A percentile compares a stretch with the other conserved stretches of the same genome.
phyloP scores from a whole-genome alignment of 2,888 invertebrate genomes.

The Hemaris fuciformis region DNA sequence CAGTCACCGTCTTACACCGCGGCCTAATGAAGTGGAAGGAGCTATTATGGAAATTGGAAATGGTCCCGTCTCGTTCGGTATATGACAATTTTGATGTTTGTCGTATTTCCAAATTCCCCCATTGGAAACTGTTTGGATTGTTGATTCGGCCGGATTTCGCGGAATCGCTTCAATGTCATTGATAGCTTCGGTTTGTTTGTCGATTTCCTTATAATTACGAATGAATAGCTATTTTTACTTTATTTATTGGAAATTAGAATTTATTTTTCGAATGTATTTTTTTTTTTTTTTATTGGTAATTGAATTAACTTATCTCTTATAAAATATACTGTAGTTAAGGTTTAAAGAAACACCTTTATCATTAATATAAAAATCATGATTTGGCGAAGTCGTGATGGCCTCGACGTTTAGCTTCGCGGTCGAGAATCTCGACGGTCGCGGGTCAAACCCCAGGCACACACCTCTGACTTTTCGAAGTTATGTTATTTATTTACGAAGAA shows the following conservation, averaged over 20 bases:
- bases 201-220: not conserved
- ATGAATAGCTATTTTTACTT: not conserved
- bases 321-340: no score
- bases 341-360: no score
- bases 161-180: slow-evolving; percentile 2
- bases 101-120: slow-evolving; percentile 24
- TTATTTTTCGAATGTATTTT: no score
- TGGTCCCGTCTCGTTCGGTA: slow-evolving; percentile 51
- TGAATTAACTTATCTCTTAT: no score
- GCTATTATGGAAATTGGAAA: slow-evolving; percentile 61
- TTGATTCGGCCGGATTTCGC: slow-evolving; percentile 17
- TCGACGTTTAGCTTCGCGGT: no score
- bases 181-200: slow-evolving; percentile 3
- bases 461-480: no score
- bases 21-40: slow-evolving; percentile 57
- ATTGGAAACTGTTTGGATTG: slow-evolving; percentile 12
- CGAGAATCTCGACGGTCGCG: no score
- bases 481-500: no score
- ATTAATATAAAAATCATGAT: no score
- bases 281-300: no score
- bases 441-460: no score
- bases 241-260: not conserved
- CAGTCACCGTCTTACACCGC: slow-evolving; percentile 4
- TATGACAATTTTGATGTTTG: slow-evolving; percentile 31
- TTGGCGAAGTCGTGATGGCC: no score